Evolutionary conservation across 2,888 invertebrate species (phyloP), one percentile per base, ranked within the genome.

Genomic region (Periphyllus acericola): DNA sequence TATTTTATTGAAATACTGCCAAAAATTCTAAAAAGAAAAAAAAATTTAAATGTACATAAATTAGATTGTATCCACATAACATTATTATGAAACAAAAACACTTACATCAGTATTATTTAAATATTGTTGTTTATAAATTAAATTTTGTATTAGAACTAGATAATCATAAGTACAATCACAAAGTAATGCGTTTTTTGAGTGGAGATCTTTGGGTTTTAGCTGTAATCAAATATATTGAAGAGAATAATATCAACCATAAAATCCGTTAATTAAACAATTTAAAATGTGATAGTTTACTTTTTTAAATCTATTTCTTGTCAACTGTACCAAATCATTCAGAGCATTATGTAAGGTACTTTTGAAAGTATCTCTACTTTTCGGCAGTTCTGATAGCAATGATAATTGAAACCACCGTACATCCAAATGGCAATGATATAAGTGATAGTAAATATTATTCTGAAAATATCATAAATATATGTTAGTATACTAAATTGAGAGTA

Each of bases 381-480:
- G 82, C 36, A 90, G n/a, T 82, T 90, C 88, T 71, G 90, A 81
- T 76, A 89, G 71, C 21, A 90, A 89, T 1, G 92, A 91, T 8
- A 93, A 86, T 80, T 92, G 91, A 29, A 92, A 90, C 93, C 93
- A 93, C 40, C 92, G 90, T 66, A 93, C 89, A 89, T 93, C 93
- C 89, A 93, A 90, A 89, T 93, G 92, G 80, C 92, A 89, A 90
- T 93, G 93, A 89, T 92, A 93, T 89, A 92, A 90, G 89, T 93
- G 93, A 90, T 92, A 93, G n/a, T 92, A 91, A 19, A 92, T 91
- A 88, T 92, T 92, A 2, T 90, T 89, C 89, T 92, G 92, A 92
- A 93, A 89, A 89, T 91, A 91, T 52, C 83, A 78, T 52, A 75
- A 21, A 83, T 55, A 60, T 25, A 72, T 19, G 46, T 25, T 36